Evolutionary conservation across 2,888 invertebrate genomes (phyloP).

Genomic region (Agonopterix alstromeriana): DNA sequence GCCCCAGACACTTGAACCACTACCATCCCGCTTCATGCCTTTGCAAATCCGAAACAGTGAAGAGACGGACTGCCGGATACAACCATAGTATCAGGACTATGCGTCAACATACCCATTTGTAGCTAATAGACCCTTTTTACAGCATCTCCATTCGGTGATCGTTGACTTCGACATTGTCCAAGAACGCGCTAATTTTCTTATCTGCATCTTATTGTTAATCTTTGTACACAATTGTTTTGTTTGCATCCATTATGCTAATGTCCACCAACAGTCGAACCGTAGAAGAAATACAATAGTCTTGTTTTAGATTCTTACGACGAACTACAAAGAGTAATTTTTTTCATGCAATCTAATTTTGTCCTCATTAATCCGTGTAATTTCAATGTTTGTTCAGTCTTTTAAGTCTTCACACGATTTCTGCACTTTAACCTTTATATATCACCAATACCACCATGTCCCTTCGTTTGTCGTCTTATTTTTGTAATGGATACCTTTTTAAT

Average conservation of each 20-base stretch:
- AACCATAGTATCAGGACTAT: slow-evolving; percentile 23
- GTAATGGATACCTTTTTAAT: too few species aligned
- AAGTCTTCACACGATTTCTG: too few species aligned
- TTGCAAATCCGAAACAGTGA: slow-evolving; percentile 29
- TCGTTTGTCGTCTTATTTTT: too few species aligned
- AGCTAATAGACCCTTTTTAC: slow-evolving; percentile 2
- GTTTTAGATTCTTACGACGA: too few species aligned
- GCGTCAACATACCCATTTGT: slow-evolving; percentile 11
- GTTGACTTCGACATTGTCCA: slow-evolving; percentile 1
- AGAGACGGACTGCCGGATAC: slow-evolving; percentile 27
- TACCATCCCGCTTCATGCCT: slow-evolving; percentile 11
- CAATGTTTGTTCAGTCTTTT: too few species aligned
- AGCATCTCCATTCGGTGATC: slow-evolving; percentile 3
- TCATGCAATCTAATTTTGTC: not conserved
- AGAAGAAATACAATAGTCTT: too few species aligned
- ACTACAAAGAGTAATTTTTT: not conserved
- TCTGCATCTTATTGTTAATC: slow-evolving; percentile 7
- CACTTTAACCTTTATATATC: too few species aligned
- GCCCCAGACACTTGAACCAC: slow-evolving; percentile 18
- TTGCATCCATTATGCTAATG: slow-evolving; percentile 9
- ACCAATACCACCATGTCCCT: too few species aligned
- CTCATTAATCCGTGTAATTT: too few species aligned
- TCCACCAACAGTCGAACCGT: not conserved
- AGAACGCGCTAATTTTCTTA: slow-evolving; percentile 6
- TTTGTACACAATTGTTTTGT: slow-evolving; percentile 15